Evolutionary conservation across 2,113 vertebrate genomes (phyloP).

Genomic region (Theristicus caerulescens): DNA sequence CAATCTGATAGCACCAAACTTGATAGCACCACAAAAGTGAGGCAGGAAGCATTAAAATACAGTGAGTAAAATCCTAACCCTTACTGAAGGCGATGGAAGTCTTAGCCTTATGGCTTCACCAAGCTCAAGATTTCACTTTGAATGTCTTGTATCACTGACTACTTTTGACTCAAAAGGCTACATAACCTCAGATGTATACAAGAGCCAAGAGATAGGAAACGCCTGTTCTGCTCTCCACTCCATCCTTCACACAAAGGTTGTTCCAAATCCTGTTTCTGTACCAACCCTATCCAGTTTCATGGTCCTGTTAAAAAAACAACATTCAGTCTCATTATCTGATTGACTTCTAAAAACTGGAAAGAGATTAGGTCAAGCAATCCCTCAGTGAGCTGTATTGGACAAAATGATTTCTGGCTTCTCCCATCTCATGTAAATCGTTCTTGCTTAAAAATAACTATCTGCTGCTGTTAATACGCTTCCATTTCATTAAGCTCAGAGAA

Average conservation of each 20-base stretch:
- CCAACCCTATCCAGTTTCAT: background rate
- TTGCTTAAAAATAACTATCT: background rate
- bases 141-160: background rate
- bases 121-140: background rate
- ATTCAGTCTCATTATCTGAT: background rate
- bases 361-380: background rate
- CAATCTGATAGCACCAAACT: slow-evolving; percentile 12
- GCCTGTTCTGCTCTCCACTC: background rate
- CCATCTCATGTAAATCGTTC: background rate
- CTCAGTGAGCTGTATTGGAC: background rate
- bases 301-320: background rate
- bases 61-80: background rate
- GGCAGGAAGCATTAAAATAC: background rate
- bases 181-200: background rate
- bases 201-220: background rate
- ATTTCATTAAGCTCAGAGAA: background rate
- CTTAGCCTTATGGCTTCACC: background rate
- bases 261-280: background rate
- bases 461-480: background rate
- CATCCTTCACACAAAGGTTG: background rate
- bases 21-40: slow-evolving; percentile 6
- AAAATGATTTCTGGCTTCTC: slow-evolving; percentile 22
- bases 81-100: background rate
- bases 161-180: background rate
- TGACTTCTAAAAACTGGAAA: background rate